Evolutionary conservation across 2,113 vertebrate genomes (phyloP), one percentile per base, ranked within the genome.

Genomic region (Pluvialis apricaria): DNA sequence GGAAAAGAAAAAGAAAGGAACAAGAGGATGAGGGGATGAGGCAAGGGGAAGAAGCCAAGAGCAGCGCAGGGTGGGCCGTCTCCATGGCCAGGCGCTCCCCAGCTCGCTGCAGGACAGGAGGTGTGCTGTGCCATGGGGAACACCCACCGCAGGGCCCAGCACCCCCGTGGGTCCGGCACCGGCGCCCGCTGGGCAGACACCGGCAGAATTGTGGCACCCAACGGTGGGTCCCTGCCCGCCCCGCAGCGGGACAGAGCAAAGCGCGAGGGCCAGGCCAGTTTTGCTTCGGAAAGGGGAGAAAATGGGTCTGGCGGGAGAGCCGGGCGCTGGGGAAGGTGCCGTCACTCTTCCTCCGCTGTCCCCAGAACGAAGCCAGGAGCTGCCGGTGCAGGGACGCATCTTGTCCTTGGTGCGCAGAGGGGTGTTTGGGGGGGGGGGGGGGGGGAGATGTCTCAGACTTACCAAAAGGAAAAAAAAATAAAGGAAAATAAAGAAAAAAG

Each of bases 371-470:
- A 10, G 47, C 26, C 68, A 10, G 51, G 51, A 70, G 7, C 55
- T 11, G 64, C 40, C 5, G 2, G 52, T 2, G 62, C 19, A 31
- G 49, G 64, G n/a, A 20, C 2, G 5, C 1, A 17, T 19, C 36
- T 12, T 20, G 65, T 32, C 52, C 65, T 28, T 10, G 12, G 38
- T 4, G 38, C 42, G 38, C 38, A 10, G 58, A 16, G 71, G 71
- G 49, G 42, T 29, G 55, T 8, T 4, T 14, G 26, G 57, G 55
- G 20, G 14, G 49, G 22, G 49, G 25, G 19, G n/a, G n/a, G n/a
- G n/a, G n/a, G n/a, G 31, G 22, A 13, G 19, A 7, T 20, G 65
- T 4, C 58, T 42, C 32, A 28, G 38, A n/a, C 51, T 64, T 15
- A 36, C 26, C 52, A 34, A 76, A 65, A 57, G 4, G 6, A 32